phyloP scores from a whole-genome alignment of 2,888 invertebrate species.

The Prosopocoilus inquinatus region DNA sequence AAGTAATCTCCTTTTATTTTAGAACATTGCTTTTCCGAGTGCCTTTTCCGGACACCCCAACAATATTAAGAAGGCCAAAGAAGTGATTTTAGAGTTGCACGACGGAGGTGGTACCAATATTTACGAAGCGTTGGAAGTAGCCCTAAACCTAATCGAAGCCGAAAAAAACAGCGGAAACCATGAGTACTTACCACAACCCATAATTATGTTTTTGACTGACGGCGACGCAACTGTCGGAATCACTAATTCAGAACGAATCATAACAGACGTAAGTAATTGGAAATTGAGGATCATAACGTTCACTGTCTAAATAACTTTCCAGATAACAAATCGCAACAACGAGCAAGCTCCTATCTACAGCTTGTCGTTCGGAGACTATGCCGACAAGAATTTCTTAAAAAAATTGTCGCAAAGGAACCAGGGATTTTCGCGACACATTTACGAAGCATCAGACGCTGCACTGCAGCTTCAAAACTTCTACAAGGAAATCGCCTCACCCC shows the following conservation, averaged over 20 bases:
- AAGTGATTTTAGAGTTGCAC: conserved; percentile 55
- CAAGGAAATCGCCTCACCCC: neutral
- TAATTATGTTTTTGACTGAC: conserved; percentile 66
- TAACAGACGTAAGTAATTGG: conserved; percentile 46
- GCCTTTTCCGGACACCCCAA: conserved; percentile 56
- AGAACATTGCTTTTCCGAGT: conserved; percentile 40
- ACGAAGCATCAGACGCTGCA: conserved; percentile 66
- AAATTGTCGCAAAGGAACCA: conserved; percentile 64
- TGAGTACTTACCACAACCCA: conserved; percentile 53
- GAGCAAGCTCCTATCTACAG: conserved; percentile 56
- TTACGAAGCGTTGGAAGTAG: conserved; percentile 60
- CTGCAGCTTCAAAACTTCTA: neutral
- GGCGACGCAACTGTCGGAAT: conserved; percentile 64
- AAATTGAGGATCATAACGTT: conserved; percentile 35
- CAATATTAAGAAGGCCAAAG: conserved; percentile 60
- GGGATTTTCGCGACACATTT: conserved; percentile 69
- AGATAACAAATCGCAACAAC: conserved; percentile 43
- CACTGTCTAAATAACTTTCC: conserved; percentile 16
- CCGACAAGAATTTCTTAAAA: conserved; percentile 65
- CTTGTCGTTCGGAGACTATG: conserved; percentile 69
- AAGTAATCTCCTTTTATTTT: too few species aligned
- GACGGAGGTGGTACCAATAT: conserved; percentile 69
- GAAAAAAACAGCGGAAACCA: neutral
- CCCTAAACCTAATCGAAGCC: conserved; percentile 40
- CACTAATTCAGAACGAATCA: conserved; percentile 55